phyloP scores from a whole-genome alignment of 2,113 vertebrate species.

The Zosterops hypoxanthus region DNA sequence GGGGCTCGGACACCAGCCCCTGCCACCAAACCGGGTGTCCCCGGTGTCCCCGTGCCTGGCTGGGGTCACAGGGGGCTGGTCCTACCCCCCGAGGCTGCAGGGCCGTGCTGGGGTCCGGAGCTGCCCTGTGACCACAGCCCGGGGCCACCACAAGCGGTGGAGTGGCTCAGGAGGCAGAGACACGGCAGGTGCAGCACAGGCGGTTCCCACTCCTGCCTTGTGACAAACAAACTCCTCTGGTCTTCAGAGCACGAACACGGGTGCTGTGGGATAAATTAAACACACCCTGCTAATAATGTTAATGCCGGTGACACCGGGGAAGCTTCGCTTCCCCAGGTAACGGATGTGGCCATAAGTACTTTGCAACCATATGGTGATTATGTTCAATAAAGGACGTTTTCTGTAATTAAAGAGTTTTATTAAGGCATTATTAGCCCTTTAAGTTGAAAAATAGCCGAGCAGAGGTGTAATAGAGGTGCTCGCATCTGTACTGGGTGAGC shows the following conservation, averaged over 20 bases:
- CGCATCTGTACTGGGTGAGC: not conserved
- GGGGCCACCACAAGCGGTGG: accelerated
- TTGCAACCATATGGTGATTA: constrained; percentile 19
- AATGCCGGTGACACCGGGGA: not conserved
- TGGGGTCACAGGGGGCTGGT: accelerated
- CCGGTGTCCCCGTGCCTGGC: no score
- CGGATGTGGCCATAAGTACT: constrained; percentile 14
- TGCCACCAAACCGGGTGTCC: accelerated
- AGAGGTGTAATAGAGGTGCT: constrained; percentile 26
- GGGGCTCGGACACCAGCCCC: not conserved
- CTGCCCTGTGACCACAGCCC: accelerated
- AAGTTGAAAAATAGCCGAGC: constrained; percentile 49
- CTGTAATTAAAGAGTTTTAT: constrained; percentile 56
- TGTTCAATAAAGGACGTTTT: constrained; percentile 43
- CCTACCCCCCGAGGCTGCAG: accelerated
- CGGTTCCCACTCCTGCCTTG: accelerated
- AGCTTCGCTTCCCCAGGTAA: not conserved
- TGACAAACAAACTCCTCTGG: not conserved
- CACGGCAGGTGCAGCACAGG: accelerated
- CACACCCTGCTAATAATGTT: not conserved
- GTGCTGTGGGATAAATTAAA: not conserved
- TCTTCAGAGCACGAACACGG: not conserved
- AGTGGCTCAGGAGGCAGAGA: not conserved
- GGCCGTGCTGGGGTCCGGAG: not conserved
- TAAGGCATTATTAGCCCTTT: constrained; percentile 59